Evolutionary conservation across 2,797 vertebrate species (phyloP), one percentile per base, ranked within the genome.

Genomic region (Rhodeus uyekii): DNA sequence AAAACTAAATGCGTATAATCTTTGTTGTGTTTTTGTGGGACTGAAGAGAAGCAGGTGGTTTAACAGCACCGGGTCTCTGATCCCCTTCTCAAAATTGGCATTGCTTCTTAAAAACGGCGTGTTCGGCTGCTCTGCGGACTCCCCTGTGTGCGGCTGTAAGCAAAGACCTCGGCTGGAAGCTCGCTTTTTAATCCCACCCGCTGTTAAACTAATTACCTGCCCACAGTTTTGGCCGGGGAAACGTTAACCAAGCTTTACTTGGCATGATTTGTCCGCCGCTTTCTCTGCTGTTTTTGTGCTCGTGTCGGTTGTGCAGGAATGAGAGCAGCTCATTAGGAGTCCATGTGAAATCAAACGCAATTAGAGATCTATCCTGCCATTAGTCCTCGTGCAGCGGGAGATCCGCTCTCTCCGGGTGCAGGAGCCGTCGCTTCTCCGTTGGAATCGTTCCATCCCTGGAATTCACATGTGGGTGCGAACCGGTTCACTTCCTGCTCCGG

Each of bases 141-240:
- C 64, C 76, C 65, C 24, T 8, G 78, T 55, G 78, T 77, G 74
- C 73, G 65, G 6, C 92, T 89, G 87, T 88, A 90, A 86, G 89
- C 88, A 73, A 68, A 87, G 88, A 89, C 86, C 89, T 85, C 85
- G 82, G 80, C 88, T 80, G 89, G 88, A 90, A 89, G 84, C 76
- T 81, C 67, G 73, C 86, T 89, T 90, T 92, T 90, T 92, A 89
- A 91, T 92, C 93, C 83, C 88, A 86, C 90, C 88, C 24, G 80
- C 91, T 93, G 92, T 90, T 92, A 87, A 87, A 91, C 89, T 92
- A 94, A 93, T 93, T 89, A 92, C 90, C 91, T 88, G 88, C 91
- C 89, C 73, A 68, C 85, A 88, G 92, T 83, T 83, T 85, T 87
- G 87, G 86, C 87, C 64, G 44, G 85, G 84, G 88, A 91, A 87